Evolutionary conservation across 2,113 vertebrate species (phyloP).

Genomic region (Coturnix japonica): DNA sequence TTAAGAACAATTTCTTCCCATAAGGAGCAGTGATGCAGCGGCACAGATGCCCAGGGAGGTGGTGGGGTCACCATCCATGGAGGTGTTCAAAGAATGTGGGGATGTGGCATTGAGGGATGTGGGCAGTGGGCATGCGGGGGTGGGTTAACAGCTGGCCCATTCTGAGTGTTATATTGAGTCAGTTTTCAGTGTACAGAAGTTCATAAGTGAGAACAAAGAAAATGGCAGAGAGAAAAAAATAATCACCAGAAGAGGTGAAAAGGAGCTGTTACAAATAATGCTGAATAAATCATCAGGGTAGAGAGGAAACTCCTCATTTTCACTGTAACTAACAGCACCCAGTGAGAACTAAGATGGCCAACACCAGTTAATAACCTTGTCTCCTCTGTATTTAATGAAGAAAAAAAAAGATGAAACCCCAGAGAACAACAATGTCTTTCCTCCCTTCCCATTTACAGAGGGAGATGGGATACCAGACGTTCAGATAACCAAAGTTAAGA

Average conservation of each 20-base stretch:
- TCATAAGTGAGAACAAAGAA: not conserved
- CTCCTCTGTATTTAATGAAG: not conserved
- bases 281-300: no score
- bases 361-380: not conserved
- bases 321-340: not conserved
- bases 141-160: no score
- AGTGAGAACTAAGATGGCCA: not conserved
- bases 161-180: no score
- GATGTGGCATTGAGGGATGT: no score
- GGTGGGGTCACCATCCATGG: no score
- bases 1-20: no score
- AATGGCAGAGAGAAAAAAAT: not conserved
- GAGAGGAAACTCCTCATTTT: not conserved
- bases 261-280: not conserved
- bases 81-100: no score
- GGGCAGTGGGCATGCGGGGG: no score
- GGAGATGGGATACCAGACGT: not conserved
- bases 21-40: no score
- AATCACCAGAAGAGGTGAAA: not conserved
- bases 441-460: not conserved
- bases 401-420: fast-evolving
- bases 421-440: fast-evolving
- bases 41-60: no score
- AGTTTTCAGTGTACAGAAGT: not conserved
- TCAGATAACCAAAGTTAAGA: not conserved